Conservation (phyloP, 1,140 invertebrate genomes). For the Papilio glaucus region DNA sequence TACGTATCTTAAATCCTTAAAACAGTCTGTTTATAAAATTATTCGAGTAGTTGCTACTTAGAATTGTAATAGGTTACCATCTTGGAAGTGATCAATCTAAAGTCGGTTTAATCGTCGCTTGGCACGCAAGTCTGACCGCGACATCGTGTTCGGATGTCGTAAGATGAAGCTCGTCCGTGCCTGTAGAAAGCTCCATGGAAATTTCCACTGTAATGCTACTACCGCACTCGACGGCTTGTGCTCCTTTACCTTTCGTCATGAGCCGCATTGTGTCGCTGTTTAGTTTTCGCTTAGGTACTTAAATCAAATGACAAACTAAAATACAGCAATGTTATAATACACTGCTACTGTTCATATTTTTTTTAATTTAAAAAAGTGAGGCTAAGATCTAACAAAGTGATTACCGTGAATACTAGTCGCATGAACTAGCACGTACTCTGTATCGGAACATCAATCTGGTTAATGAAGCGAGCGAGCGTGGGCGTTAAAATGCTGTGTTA, state of each 20-base stretch:
- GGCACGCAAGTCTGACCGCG: conserved; percentile 39
- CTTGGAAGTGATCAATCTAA: background rate
- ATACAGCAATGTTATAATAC: background rate
- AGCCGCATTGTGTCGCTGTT: conserved; percentile 42
- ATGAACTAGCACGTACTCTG: background rate
- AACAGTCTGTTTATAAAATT: background rate
- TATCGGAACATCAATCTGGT: conserved; percentile 17
- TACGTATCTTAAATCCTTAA: background rate
- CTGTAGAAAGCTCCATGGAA: conserved; percentile 70
- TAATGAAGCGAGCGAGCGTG: conserved; percentile 37
- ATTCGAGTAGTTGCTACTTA: background rate
- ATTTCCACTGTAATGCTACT: conserved; percentile 49
- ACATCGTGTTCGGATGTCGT: conserved; percentile 53
- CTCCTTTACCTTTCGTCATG: conserved; percentile 29
- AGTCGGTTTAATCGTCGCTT: background rate
- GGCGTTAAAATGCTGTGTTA: conserved; percentile 37
- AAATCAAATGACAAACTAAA: too few species aligned
- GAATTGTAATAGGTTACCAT: background rate
- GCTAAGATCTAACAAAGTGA: conserved; percentile 23
- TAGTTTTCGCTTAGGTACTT: background rate
- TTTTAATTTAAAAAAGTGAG: conserved; percentile 14
- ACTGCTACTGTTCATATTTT: background rate
- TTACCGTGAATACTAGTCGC: conserved; percentile 11
- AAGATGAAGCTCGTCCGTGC: conserved; percentile 49
- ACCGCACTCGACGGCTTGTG: conserved; percentile 5